A percentile compares a stretch with the other conserved stretches of the same genome.
phyloP scores from a whole-genome alignment of 2,113 vertebrate species.

The Nothocercus nigrocapillus region DNA sequence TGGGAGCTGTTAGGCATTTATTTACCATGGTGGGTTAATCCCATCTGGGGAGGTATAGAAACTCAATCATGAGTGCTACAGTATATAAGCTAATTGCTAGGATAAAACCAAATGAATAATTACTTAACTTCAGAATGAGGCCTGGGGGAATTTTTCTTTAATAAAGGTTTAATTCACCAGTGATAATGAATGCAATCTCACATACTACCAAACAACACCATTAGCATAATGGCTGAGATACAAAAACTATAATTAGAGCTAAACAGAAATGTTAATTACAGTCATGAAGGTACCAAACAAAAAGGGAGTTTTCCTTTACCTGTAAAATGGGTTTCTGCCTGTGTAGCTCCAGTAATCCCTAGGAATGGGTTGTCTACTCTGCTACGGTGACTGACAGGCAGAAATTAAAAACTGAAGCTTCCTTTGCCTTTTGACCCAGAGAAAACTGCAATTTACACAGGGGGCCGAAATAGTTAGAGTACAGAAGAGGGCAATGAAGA shows the following conservation, averaged over 20 bases:
- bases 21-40: slow-evolving; percentile 82
- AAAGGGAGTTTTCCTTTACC: slow-evolving; percentile 67
- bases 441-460: neutral
- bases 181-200: slow-evolving; percentile 90
- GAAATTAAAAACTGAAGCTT: slow-evolving; percentile 44
- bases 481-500: neutral
- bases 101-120: slow-evolving; percentile 89
- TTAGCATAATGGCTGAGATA: slow-evolving; percentile 88
- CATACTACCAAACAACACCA: slow-evolving; percentile 86
- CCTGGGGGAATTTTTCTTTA: slow-evolving; percentile 87
- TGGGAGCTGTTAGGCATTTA: slow-evolving; percentile 77
- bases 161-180: slow-evolving; percentile 90
- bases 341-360: slow-evolving; percentile 9
- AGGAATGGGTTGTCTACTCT: neutral
- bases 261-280: slow-evolving; percentile 86
- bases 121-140: slow-evolving; percentile 87
- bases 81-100: slow-evolving; percentile 87
- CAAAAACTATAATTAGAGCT: slow-evolving; percentile 89
- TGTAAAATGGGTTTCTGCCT: slow-evolving; percentile 29
- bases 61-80: slow-evolving; percentile 81
- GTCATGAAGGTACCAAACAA: slow-evolving; percentile 79
- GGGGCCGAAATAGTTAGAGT: neutral
- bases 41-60: slow-evolving; percentile 82
- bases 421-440: neutral
- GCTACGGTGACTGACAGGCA: slow-evolving; percentile 9